Conservation (phyloP, 2,888 invertebrate genomes). For the Sesia bembeciformis region DNA sequence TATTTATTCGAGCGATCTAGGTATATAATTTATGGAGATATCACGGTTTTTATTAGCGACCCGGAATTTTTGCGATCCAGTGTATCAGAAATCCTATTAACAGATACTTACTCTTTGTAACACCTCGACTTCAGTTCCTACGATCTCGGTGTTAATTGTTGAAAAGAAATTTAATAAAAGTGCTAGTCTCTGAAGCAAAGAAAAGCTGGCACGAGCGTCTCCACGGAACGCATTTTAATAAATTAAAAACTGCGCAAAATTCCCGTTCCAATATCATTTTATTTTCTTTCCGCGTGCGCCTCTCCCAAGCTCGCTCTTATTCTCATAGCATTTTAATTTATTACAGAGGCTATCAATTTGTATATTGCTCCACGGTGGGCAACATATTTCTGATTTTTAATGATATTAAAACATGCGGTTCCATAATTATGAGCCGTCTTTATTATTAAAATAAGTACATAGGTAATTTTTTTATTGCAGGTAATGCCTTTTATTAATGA, state of each 20-base stretch:
- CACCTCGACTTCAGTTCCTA: conserved; percentile 38
- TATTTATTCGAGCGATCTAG: no score
- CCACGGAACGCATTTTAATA: conserved; percentile 64
- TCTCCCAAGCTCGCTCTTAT: conserved; percentile 15
- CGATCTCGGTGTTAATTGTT: conserved; percentile 63
- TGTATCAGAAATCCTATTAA: background rate
- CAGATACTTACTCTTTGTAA: background rate
- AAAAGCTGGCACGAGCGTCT: conserved; percentile 41
- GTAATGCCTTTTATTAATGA: no score
- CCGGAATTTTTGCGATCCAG: no score
- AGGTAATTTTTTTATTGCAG: no score
- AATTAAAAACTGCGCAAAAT: conserved; percentile 69
- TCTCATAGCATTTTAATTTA: background rate
- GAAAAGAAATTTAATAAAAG: conserved; percentile 67
- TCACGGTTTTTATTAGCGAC: no score
- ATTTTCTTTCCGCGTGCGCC: conserved; percentile 45
- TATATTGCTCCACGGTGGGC: background rate
- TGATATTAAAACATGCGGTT: background rate
- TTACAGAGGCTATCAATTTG: background rate
- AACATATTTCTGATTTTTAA: background rate
- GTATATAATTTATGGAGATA: no score
- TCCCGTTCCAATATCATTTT: conserved; percentile 62
- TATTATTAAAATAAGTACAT: no score
- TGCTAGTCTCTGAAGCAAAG: conserved; percentile 65
- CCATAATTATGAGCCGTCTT: background rate